Conservation (phyloP, 2,797 vertebrate species). For the Phoeniculus purpureus region DNA sequence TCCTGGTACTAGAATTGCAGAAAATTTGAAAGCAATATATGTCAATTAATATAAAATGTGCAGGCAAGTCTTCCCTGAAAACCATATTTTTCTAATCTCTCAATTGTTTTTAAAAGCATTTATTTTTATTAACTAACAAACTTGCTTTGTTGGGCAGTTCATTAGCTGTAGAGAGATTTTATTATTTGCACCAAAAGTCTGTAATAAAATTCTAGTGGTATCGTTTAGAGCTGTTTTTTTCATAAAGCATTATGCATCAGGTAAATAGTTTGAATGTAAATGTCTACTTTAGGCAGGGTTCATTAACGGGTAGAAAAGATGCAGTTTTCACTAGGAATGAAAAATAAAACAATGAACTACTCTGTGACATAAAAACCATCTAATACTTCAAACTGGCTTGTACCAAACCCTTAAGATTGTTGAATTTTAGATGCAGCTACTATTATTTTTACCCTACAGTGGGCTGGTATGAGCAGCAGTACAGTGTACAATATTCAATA, state of each 20-base stretch:
- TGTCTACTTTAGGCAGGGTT: constrained; percentile 68
- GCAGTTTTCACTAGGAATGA: constrained; percentile 38
- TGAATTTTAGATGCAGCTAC: not conserved
- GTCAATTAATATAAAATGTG: constrained; percentile 54
- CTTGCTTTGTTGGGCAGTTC: constrained; percentile 73
- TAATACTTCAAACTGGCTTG: constrained; percentile 6
- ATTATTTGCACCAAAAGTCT: constrained; percentile 66
- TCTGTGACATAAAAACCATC: constrained; percentile 16
- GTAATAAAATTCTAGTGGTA: constrained; percentile 61
- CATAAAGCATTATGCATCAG: constrained; percentile 70
- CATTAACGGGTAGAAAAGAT: constrained; percentile 63
- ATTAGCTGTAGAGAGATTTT: constrained; percentile 73
- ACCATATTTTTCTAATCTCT: constrained; percentile 60
- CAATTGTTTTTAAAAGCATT: constrained; percentile 71
- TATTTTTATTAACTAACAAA: constrained; percentile 78
- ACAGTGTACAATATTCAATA: not conserved
- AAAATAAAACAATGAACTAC: constrained; percentile 45
- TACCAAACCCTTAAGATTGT: not conserved
- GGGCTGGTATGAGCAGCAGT: not conserved
- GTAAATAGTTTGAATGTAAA: constrained; percentile 76
- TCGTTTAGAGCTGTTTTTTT: constrained; percentile 71
- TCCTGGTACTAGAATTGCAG: constrained; percentile 3
- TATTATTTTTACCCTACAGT: not conserved
- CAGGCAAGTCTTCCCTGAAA: constrained; percentile 41
- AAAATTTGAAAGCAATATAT: constrained; percentile 37